Percentiles rank a stretch among this genome's conserved stretches.
Evolutionary conservation across 2,113 vertebrate species (phyloP).

Genomic region (Charadrius vociferus): DNA sequence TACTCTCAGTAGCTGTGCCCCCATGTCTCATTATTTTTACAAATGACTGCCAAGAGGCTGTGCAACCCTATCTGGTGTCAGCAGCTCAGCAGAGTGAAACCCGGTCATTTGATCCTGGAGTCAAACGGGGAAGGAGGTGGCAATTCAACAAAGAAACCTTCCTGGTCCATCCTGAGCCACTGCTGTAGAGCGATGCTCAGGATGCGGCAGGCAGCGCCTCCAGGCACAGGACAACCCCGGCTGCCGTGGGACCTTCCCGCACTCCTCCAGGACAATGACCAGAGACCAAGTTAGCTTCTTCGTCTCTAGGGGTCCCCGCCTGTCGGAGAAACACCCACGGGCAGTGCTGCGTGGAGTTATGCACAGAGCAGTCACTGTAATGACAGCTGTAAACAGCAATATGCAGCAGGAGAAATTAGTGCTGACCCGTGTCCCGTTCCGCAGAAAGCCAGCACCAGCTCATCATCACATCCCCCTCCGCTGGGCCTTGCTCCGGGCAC

Average conservation of each 20-base stretch:
- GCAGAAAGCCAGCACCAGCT: neutral
- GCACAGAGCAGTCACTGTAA: neutral
- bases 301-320: fast-evolving
- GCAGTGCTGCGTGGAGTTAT: neutral
- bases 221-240: neutral
- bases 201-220: neutral
- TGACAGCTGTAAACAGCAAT: neutral
- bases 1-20: neutral
- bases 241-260: neutral
- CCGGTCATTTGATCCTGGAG: neutral
- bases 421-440: neutral
- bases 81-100: neutral
- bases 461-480: neutral
- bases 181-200: fast-evolving
- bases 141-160: neutral
- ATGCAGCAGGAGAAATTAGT: neutral
- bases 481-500: neutral
- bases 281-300: neutral
- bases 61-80: neutral
- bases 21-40: neutral
- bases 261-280: too few relatives aligned
- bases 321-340: neutral
- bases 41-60: neutral
- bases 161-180: fast-evolving
- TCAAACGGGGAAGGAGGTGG: neutral